Base-by-base conservation (phyloP, 2,797 vertebrate species). In the Clarias fuscus region DNA sequence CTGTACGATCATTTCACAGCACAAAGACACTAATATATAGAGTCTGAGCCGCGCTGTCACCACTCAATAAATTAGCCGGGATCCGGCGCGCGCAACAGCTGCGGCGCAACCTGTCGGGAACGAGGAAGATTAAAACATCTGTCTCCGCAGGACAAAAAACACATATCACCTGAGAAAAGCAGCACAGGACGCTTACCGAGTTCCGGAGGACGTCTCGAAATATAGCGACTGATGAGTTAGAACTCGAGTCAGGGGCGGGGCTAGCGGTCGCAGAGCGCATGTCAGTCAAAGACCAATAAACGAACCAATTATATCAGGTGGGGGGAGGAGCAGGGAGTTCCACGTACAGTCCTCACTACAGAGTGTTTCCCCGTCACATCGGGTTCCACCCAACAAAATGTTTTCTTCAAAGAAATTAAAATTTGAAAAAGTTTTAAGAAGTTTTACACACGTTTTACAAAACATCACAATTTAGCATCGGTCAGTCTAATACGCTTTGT, bases 21-120 rank as follows among this genome's bases (percentile, higher is more conserved):
- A 33, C 37, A 72, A 27, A 84, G 56, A 84, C 82, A 79, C 86
- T 61, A 83, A 79, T 71, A 79, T 33, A 83, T 64, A 48, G 64
- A 78, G 64, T 78, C n/a, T n/a, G 43, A 86, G 73, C 82, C 53
- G 30, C 4, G 64, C 71, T 58, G 71, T 76, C 85, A 59, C 56
- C 24, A 77, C 79, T 75, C 85, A 76, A 62, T 76, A 86, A 67
- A 77, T 83, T 59, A 82, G 70, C 79, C 43, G 7, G 30, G 59
- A 85, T 37, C 33, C 65, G 5, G 56, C 7, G 0, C 24, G 84
- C 22, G 48, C 75, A 78, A 79, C 64, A 61, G 73, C 84, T 70
- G 64, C 17, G 22, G 30, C 37, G 18, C 75, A 70, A 79, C 84
- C 84, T 85, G 84, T 70, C 75, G 8, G 62, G 75, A 37, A 72